Conservation (phyloP, 1,140 invertebrate species). For the Pseudomyrmex flavicornis region DNA sequence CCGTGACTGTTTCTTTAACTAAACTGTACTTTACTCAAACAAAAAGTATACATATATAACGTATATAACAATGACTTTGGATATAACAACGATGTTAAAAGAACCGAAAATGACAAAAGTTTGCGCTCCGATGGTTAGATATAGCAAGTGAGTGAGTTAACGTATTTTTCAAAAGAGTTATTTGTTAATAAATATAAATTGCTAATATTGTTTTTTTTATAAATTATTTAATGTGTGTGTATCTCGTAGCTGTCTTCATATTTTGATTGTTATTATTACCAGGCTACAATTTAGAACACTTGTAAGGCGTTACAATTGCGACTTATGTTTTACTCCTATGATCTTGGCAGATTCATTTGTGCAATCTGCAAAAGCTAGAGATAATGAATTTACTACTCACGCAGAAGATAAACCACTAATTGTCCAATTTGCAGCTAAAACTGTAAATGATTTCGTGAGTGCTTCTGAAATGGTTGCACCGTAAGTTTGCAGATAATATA, state of each 20-base stretch:
- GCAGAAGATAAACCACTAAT: slow-evolving; percentile 93
- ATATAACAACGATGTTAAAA: slow-evolving; percentile 89
- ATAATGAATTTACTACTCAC: slow-evolving; percentile 95
- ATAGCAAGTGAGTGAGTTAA: slow-evolving; percentile 92
- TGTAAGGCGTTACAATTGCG: slow-evolving; percentile 93
- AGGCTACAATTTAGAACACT: slow-evolving; percentile 94
- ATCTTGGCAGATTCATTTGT: slow-evolving; percentile 97
- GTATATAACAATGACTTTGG: slow-evolving; percentile 71
- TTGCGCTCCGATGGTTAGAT: slow-evolving; percentile 98
- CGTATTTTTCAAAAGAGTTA: slow-evolving; percentile 15
- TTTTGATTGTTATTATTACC: slow-evolving; percentile 62
- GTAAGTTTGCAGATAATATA: slow-evolving; percentile 85
- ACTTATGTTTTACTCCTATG: slow-evolving; percentile 98
- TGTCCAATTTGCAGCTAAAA: slow-evolving; percentile 97
- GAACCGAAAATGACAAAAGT: slow-evolving; percentile 89
- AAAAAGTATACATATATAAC: background rate
- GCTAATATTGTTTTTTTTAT: slow-evolving; percentile 37
- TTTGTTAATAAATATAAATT: slow-evolving; percentile 28
- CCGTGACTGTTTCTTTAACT: no score
- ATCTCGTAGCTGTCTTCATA: no score
- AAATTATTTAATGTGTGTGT: no score
- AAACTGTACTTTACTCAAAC: no score
- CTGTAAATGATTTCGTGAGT: slow-evolving; percentile 92
- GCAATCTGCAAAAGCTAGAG: slow-evolving; percentile 93
- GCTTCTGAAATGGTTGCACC: slow-evolving; percentile 94